These are phyloP conservation scores for Cheilosia grossa DNA, from an alignment of 2,888 invertebrate species.

Conservation along the genomic window DNA sequence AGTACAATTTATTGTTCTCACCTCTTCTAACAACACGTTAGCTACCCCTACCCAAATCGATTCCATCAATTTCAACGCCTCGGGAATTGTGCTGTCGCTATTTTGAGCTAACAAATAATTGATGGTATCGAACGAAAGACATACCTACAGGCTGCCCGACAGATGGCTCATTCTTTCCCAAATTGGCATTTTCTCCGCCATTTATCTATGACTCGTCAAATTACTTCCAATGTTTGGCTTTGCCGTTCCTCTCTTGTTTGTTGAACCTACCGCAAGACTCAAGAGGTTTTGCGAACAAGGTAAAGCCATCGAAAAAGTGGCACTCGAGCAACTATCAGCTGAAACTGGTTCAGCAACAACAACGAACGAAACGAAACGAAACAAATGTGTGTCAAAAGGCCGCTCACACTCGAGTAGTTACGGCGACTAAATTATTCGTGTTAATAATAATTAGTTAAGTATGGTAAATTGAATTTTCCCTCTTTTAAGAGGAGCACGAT, in stretches of 20 bases:
- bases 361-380: slow-evolving; percentile 5
- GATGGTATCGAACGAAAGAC: neutral
- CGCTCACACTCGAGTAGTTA: slow-evolving; percentile 14
- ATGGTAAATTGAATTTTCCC: slow-evolving; percentile 60
- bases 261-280: neutral
- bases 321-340: neutral
- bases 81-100: neutral
- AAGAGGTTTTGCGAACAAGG: too few relatives aligned
- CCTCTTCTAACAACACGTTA: too few relatives aligned
- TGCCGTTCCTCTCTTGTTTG: neutral
- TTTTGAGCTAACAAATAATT: neutral
- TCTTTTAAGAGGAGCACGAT: slow-evolving; percentile 12
- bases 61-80: too few relatives aligned
- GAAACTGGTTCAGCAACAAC: slow-evolving; percentile 31
- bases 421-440: slow-evolving; percentile 54
- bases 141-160: neutral
- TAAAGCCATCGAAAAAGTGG: neutral
- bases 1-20: too few relatives aligned
- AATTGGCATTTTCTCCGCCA: neutral
- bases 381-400: slow-evolving; percentile 50
- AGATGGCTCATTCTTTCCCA: neutral
- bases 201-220: neutral
- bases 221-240: neutral
- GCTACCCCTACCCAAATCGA: too few relatives aligned
- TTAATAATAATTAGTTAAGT: slow-evolving; percentile 69